A percentile compares a stretch with the other conserved stretches of the same genome.
phyloP scores from a whole-genome alignment of 2,113 vertebrate species.

The Notarius quadriscutis region DNA sequence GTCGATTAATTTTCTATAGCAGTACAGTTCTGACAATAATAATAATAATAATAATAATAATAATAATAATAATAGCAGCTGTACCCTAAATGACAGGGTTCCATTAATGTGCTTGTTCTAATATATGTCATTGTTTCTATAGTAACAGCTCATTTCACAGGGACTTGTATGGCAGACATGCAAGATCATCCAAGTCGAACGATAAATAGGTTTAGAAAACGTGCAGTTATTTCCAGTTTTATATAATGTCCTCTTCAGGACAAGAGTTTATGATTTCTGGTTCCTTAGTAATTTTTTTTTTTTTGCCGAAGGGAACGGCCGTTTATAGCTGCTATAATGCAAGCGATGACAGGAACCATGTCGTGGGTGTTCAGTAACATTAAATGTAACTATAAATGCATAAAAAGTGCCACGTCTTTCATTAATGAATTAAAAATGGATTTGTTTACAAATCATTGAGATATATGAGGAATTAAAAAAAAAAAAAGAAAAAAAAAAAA shows the following conservation, averaged over 20 bases:
- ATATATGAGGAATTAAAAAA: not conserved
- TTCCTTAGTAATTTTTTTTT: not conserved
- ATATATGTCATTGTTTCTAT: constrained; percentile 6
- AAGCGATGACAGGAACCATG: not conserved
- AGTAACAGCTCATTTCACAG: not conserved
- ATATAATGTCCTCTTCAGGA: not conserved
- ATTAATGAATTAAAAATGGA: not conserved
- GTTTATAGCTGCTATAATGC: no score
- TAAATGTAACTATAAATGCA: not conserved
- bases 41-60: no score
- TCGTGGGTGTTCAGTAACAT: no score
- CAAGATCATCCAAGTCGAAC: not conserved
- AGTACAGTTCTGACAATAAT: not conserved
- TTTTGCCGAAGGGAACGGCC: not conserved
- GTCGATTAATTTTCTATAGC: not conserved
- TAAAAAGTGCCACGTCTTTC: not conserved
- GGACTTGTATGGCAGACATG: not conserved
- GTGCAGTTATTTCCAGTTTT: not conserved
- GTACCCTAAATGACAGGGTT: constrained; percentile 10
- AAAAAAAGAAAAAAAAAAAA: no score
- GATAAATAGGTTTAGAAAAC: not conserved
- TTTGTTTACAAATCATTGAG: not conserved
- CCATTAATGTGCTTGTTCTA: not conserved
- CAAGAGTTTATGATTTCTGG: not conserved
- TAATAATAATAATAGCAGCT: not conserved